These are phyloP conservation scores for Heliconius hortense DNA, from an alignment of 2,888 invertebrate species.

Conservation along the genomic window DNA sequence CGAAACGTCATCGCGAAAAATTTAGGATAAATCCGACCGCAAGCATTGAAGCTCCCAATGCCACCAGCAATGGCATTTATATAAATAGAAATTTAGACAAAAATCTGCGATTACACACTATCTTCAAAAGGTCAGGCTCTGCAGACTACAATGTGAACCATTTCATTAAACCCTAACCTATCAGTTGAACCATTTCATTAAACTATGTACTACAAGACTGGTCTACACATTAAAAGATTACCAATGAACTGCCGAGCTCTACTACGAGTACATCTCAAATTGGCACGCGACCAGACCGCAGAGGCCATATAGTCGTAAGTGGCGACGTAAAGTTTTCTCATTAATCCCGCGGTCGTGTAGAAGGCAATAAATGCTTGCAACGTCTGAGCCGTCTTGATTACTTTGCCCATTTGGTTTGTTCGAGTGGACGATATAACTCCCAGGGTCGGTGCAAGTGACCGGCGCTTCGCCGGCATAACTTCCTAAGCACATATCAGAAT, in stretches of 20 bases:
- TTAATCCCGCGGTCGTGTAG: slow-evolving; percentile 36
- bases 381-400: slow-evolving; percentile 38
- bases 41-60: not conserved
- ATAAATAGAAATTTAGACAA: not conserved
- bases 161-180: not conserved
- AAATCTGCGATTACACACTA: not conserved
- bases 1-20: not conserved
- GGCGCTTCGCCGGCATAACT: slow-evolving; percentile 2
- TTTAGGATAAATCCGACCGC: not conserved
- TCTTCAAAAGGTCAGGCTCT: not conserved
- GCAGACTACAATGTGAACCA: not conserved
- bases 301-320: slow-evolving; percentile 23
- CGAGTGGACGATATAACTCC: slow-evolving; percentile 31
- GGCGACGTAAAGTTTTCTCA: slow-evolving; percentile 36
- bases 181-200: not conserved
- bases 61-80: not conserved
- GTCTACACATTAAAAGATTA: not conserved
- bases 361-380: slow-evolving; percentile 34
- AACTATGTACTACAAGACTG: not conserved
- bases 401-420: slow-evolving; percentile 31
- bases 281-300: slow-evolving; percentile 29
- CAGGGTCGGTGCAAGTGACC: slow-evolving; percentile 28
- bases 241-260: not conserved
- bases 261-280: slow-evolving; percentile 12
- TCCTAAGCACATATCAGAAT: slow-evolving; percentile 8